Evolutionary conservation across 2,113 vertebrate species (phyloP), one percentile per base, ranked within the genome.

Genomic region (Neolamprologus sp.): DNA sequence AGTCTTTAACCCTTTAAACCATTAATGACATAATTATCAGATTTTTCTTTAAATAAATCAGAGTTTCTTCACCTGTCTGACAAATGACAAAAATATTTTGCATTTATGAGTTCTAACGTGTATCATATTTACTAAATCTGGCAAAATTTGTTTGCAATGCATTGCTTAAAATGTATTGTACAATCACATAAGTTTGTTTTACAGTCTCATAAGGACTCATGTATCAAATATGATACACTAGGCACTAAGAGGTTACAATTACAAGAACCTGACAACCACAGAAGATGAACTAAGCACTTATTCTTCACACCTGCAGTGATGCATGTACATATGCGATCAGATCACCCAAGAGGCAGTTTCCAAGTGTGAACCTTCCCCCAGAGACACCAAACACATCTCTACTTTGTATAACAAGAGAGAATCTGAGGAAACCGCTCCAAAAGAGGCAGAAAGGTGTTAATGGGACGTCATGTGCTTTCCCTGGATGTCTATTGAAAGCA

Each of bases 381-480:
- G n/a, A 49, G 42, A 45, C 37, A 2, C 1, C 30, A 57, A 82
- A 84, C 37, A 19, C 5, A 47, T 45, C 37, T 58, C 40, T 12
- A 4, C 28, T 87, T 82, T 53, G 55, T 80, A 87, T 90, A 87
- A 88, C 57, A 87, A 89, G 19, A 78, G 80, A 23, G 10, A 84
- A 7, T 4, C 10, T 6, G 85, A 86, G 88, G 88, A 89, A 88
- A 75, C 5, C 0, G 55, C 88, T 83, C 37, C 40, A 60, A 13
- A 30, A 65, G 86, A 81, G 73, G 35, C 51, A 4, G 3, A 7
- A 71, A 91, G 71, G 90, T 85, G 87, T 81, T 87, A 86, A 91
- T 40, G 60, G 79, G 6, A 65, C 4, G 6, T 21, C 86, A 13
- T 60, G 49, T 81, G 45, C 80, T 1, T 82, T 87, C 87, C 63